Evolutionary conservation across 2,113 vertebrate species (phyloP).

Genomic region (Nestor notabilis): DNA sequence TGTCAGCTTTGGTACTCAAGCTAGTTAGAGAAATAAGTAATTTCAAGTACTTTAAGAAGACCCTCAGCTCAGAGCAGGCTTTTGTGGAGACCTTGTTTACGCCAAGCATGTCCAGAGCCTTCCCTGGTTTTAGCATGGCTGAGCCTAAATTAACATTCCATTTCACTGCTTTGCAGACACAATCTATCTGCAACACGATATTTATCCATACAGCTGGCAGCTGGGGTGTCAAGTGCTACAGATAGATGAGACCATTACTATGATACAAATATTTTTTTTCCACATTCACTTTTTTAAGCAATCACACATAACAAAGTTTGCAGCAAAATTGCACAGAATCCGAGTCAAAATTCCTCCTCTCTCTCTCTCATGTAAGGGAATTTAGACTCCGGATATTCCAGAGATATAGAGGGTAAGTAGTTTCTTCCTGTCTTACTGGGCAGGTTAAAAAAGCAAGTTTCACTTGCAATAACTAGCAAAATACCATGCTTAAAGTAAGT

Average conservation of each 20-base stretch:
- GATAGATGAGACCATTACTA: background rate
- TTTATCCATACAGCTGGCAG: slow-evolving; percentile 28
- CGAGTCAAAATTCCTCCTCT: background rate
- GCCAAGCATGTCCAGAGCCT: background rate
- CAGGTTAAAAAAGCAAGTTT: background rate
- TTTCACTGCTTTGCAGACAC: background rate
- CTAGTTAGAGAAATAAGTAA: background rate
- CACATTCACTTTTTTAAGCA: background rate
- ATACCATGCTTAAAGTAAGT: background rate
- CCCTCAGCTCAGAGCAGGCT: background rate
- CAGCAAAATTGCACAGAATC: background rate
- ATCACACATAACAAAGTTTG: background rate
- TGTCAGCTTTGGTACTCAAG: background rate
- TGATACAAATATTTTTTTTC: slow-evolving; percentile 31
- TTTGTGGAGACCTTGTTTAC: background rate
- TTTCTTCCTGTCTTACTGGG: background rate
- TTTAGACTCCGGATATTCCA: background rate
- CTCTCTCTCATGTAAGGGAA: background rate
- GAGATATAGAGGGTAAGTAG: background rate
- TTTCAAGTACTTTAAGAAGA: background rate
- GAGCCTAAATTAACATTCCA: slow-evolving; percentile 55
- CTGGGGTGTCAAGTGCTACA: slow-evolving; percentile 23
- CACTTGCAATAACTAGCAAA: background rate
- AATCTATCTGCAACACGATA: background rate
- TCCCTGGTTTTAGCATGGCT: background rate